Percentiles rank a stretch among this genome's conserved stretches.
These are phyloP conservation scores for Sylvicola cinctus DNA, from an alignment of 2,888 invertebrate species.

Conservation along the genomic window DNA sequence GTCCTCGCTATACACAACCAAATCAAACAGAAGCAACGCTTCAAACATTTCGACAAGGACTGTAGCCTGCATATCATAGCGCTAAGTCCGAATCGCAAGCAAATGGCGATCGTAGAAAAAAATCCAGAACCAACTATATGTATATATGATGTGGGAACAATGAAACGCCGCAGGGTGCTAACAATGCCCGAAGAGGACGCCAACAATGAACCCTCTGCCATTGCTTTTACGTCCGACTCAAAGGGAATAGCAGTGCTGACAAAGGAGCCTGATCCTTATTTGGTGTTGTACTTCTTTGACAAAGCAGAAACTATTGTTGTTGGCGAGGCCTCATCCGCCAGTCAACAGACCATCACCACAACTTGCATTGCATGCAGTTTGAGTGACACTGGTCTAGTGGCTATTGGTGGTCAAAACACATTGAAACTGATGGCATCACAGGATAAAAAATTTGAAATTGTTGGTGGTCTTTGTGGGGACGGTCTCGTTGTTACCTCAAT, in stretches of 20 bases:
- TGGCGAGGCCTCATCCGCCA: conserved; percentile 14
- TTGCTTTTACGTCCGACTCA: conserved; percentile 65
- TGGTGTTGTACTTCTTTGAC: conserved; percentile 56
- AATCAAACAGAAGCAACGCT: conserved; percentile 47
- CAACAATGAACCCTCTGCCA: conserved; percentile 43
- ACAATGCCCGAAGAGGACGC: conserved; percentile 38
- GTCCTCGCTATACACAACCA: conserved; percentile 56
- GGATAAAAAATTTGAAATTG: conserved; percentile 46
- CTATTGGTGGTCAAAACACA: conserved; percentile 28
- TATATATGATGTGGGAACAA: conserved; percentile 46
- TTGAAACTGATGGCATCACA: conserved; percentile 46
- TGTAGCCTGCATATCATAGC: conserved; percentile 17
- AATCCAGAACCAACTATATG: neutral
- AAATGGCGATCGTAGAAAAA: conserved; percentile 20
- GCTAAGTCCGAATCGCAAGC: conserved; percentile 18
- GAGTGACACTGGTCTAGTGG: conserved; percentile 42
- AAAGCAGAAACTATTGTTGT: conserved; percentile 37
- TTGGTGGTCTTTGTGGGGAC: conserved; percentile 35
- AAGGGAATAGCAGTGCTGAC: conserved; percentile 61
- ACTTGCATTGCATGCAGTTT: conserved; percentile 30
- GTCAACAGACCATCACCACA: conserved; percentile 14
- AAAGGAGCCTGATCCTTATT: conserved; percentile 42
- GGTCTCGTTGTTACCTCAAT: conserved; percentile 57
- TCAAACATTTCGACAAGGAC: conserved; percentile 32
- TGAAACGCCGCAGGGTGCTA: conserved; percentile 45